Percentiles rank a stretch among this genome's conserved stretches.
Evolutionary conservation across 64 coral and sea anemone species (phyloP).

Genomic region (Stylophora pistillata): DNA sequence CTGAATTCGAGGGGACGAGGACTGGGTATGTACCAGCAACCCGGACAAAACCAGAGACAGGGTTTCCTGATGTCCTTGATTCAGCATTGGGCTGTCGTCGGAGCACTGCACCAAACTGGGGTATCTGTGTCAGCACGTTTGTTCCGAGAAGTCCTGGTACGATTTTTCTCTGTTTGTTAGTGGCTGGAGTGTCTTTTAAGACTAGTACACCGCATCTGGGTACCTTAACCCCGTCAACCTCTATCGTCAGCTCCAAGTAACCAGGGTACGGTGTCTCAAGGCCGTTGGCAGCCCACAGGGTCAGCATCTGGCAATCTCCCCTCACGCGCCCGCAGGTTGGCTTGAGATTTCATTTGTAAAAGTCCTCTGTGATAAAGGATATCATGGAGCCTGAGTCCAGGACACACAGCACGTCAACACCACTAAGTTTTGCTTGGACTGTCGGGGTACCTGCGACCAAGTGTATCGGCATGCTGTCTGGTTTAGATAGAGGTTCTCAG

Average conservation of each 20-base stretch:
- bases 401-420: constrained; percentile 3
- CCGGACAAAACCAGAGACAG: background rate
- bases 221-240: too few relatives aligned
- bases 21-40: constrained; percentile 36
- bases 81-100: background rate
- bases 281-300: constrained; percentile 32
- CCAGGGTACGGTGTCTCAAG: too few relatives aligned
- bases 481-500: constrained; percentile 5
- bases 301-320: background rate
- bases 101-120: constrained; percentile 22
- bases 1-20: constrained; percentile 13
- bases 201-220: constrained; percentile 40
- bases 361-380: constrained; percentile 51
- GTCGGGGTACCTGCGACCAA: constrained; percentile 41
- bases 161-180: constrained; percentile 4
- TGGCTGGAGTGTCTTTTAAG: constrained; percentile 54
- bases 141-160: constrained; percentile 57
- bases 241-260: too few relatives aligned
- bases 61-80: background rate
- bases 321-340: constrained; percentile 24
- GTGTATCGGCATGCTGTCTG: background rate
- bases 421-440: constrained; percentile 42
- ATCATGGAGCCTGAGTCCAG: constrained; percentile 63
- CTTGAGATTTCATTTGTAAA: constrained; percentile 53
- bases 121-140: constrained; percentile 47